phyloP scores from a whole-genome alignment of 2,888 invertebrate species.

The Erebia palarica region DNA sequence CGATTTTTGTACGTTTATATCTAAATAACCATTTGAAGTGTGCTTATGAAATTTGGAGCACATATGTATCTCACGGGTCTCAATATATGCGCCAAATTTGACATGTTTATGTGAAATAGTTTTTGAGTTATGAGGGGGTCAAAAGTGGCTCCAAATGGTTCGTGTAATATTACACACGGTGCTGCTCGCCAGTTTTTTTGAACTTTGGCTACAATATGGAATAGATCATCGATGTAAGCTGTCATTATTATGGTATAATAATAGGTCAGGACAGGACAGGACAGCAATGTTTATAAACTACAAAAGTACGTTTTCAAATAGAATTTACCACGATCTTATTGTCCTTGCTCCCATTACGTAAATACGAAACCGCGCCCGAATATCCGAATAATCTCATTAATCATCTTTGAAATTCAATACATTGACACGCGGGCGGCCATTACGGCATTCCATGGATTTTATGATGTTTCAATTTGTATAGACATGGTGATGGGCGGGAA shows the following conservation, averaged over 20 bases:
- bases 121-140: too few species aligned
- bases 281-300: background rate
- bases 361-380: slow-evolving; percentile 47
- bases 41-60: too few species aligned
- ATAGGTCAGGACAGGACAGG: background rate
- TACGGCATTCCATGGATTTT: slow-evolving; percentile 68
- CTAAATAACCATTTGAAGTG: too few species aligned
- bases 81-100: too few species aligned
- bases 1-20: too few species aligned
- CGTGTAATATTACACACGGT: too few species aligned
- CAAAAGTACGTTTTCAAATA: slow-evolving; percentile 1
- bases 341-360: slow-evolving; percentile 31
- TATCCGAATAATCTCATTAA: slow-evolving; percentile 75
- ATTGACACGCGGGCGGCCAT: slow-evolving; percentile 68
- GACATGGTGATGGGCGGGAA: slow-evolving; percentile 50
- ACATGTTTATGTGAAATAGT: too few species aligned
- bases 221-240: background rate
- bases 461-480: slow-evolving; percentile 71
- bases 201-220: too few species aligned
- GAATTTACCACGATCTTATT: slow-evolving; percentile 14
- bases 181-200: too few species aligned
- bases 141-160: too few species aligned
- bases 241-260: too few species aligned
- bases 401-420: slow-evolving; percentile 80
- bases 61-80: too few species aligned